A percentile compares a stretch with the other conserved stretches of the same genome.
phyloP scores from a whole-genome alignment of 2,113 vertebrate genomes.

The Dolichotis patagonum region DNA sequence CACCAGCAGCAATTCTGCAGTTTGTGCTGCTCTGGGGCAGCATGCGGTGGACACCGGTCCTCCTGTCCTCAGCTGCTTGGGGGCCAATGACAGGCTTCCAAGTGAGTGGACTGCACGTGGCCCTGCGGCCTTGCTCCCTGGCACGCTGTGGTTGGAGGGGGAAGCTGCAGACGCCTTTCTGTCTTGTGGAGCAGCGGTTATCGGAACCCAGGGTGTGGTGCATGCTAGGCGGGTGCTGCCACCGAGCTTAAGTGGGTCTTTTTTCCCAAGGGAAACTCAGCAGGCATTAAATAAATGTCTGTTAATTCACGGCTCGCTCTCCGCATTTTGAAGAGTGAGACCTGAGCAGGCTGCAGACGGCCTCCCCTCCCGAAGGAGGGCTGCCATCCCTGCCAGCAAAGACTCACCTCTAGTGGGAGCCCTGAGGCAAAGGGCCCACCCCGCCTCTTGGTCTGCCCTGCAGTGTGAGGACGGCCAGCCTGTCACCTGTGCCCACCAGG shows the following conservation, averaged over 20 bases:
- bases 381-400: accelerated
- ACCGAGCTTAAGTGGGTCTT: background rate
- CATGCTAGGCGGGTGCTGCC: background rate
- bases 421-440: background rate
- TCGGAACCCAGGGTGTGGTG: too few species aligned
- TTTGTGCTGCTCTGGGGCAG: background rate
- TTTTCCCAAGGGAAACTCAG: background rate
- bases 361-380: background rate
- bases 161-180: background rate
- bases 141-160: background rate
- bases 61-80: background rate
- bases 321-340: background rate
- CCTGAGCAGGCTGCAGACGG: background rate
- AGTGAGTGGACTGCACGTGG: background rate
- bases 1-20: background rate
- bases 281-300: background rate
- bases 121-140: background rate
- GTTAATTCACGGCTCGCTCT: background rate
- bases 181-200: background rate
- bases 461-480: background rate
- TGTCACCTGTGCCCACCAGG: background rate
- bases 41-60: background rate
- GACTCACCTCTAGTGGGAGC: background rate
- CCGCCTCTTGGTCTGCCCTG: background rate
- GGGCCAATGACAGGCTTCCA: background rate